Base-by-base conservation (phyloP, 2,113 vertebrate species). In the Tapirus terrestris region DNA sequence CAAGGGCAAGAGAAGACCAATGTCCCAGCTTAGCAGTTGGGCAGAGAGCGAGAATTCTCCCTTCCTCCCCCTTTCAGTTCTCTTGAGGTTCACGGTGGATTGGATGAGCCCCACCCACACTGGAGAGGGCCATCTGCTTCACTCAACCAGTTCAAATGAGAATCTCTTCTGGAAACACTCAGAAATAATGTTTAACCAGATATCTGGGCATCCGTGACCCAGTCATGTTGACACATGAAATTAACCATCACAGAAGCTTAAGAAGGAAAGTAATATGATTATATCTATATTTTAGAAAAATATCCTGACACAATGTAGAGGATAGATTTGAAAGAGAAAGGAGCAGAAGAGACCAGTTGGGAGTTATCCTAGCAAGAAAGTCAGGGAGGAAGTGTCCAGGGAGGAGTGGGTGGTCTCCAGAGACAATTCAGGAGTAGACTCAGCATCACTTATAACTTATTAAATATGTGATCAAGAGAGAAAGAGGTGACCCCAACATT, bases 211-310 rank as follows among this genome's bases (percentile, higher is more conserved):
- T n/a, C 13, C 14, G 1, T 17, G n/a, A 33, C 58, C 23, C n/a
- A 56, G 60, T n/a, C 21, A 73, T 10, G 36, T 45, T n/a, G 31
- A 70, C 61, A 67, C 51, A 7, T 29, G 75, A 89, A 72, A 70
- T 70, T 29, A 67, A 61, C 80, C 25, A 85, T 77, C n/a, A 29
- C 43, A 56, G 20, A 76, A 23, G 25, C 17, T 51, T 33, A 79
- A 85, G 70, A 89, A 93, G 17, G 8, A 70, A 82, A 89, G n/a
- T 65, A 61, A 39, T 73, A 61, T 83, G 48, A 77, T 73, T 81
- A 13, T n/a, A 77, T 53, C 43, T 72, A 33, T 53, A 48, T 61
- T 95, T 88, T 85, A 88, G 56, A 89, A 94, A 95, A 70, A 76
- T 43, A 58, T 7, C 9, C 12, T 27, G 33, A 48, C 29, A 77